phyloP scores from a whole-genome alignment of 2,113 vertebrate species.

The Antennarius striatus region DNA sequence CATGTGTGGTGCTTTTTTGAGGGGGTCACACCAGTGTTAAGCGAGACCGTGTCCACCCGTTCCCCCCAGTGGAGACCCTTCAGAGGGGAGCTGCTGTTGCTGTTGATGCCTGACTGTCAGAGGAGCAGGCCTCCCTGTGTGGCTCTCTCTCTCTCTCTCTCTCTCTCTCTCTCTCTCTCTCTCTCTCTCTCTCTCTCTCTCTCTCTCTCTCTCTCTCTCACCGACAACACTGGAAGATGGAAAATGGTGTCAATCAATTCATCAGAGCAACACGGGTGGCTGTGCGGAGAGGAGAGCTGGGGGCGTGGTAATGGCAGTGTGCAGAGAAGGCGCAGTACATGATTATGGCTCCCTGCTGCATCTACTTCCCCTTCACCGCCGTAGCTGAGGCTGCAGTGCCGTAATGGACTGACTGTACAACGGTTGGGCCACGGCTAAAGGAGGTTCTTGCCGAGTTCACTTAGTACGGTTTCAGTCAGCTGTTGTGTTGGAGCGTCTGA shows the following conservation, averaged over 20 bases:
- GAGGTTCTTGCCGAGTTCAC: conserved; percentile 7
- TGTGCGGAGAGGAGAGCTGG: conserved; percentile 61
- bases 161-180: conserved; percentile 39
- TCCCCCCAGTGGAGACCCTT: conserved; percentile 36
- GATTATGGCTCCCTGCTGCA: conserved; percentile 60
- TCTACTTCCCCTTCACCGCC: conserved; percentile 38
- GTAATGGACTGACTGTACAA: conserved; percentile 49
- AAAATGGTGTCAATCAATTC: conserved; percentile 82
- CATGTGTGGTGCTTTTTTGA: too few relatives aligned
- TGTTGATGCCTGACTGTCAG: conserved; percentile 38
- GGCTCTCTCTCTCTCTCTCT: conserved; percentile 29
- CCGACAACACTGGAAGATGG: conserved; percentile 75
- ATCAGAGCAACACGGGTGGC: conserved; percentile 74
- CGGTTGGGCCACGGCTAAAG: conserved; percentile 5
- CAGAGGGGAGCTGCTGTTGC: conserved; percentile 41
- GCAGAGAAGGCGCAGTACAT: conserved; percentile 53
- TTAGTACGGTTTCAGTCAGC: background rate
- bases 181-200: conserved; percentile 12
- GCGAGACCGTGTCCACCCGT: too few relatives aligned
- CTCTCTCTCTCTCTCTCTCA: conserved; percentile 35
- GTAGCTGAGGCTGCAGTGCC: conserved; percentile 49
- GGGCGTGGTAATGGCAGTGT: conserved; percentile 55
- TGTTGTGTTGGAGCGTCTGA: conserved; percentile 5
- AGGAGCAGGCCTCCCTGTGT: conserved; percentile 48
- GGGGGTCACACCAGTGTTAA: too few relatives aligned